These are phyloP conservation scores for Silurus lanzhouensis DNA, from an alignment of 2,797 vertebrate genomes.

Conservation along the genomic window DNA sequence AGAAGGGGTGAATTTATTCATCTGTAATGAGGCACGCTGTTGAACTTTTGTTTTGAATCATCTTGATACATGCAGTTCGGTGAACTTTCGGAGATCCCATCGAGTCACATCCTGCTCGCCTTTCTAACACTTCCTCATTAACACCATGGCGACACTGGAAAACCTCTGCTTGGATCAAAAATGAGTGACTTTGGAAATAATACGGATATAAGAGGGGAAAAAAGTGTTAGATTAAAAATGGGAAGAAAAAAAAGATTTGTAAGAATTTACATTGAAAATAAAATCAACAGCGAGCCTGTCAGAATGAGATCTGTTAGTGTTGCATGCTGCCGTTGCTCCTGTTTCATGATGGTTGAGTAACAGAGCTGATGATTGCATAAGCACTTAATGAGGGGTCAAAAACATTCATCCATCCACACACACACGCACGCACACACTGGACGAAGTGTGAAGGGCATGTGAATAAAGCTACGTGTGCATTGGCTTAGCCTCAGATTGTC, in stretches of 20 bases:
- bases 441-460: background rate
- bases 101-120: background rate
- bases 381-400: slow-evolving; percentile 18
- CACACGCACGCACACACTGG: background rate
- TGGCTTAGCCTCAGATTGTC: slow-evolving; percentile 26
- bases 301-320: background rate
- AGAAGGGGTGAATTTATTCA: background rate
- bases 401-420: background rate
- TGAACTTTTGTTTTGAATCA: background rate
- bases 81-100: background rate
- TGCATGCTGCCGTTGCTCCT: slow-evolving; percentile 37
- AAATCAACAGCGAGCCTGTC: background rate
- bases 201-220: too few species aligned
- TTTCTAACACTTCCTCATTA: slow-evolving; percentile 1
- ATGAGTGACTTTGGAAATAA: background rate
- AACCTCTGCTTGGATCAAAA: background rate
- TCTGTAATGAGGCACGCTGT: background rate
- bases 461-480: slow-evolving; percentile 12
- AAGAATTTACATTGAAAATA: background rate
- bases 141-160: background rate
- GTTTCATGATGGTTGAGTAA: slow-evolving; percentile 50
- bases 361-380: slow-evolving; percentile 23
- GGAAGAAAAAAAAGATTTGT: background rate
- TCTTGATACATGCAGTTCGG: background rate
- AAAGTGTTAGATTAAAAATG: too few species aligned